Base-by-base conservation (phyloP, 1,140 invertebrate species). In the Helicoverpa armigera region DNA sequence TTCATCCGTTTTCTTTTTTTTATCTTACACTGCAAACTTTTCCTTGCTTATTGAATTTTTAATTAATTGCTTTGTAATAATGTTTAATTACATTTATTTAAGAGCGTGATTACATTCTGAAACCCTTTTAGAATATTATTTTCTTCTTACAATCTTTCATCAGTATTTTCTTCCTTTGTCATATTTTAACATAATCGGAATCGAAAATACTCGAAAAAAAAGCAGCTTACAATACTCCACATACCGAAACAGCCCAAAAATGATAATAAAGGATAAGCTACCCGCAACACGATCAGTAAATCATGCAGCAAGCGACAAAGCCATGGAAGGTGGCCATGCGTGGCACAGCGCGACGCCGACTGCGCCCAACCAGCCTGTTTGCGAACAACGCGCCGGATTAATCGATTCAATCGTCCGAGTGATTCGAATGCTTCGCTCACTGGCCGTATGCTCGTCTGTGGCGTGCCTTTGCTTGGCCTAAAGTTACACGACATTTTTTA, bases 341-440 rank as follows among this genome's bases (percentile, higher is more conserved):
- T 88, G 79, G n/a, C 53, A n/a, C 53, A 35, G 58, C 53, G 63
- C 63, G 16, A 69, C 35, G 65, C 50, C 63, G 50, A 67, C 35
- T 29, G 61, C 63, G 54, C 50, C 65, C 69, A 67, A 69, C 77
- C 77, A 58, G 70, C 67, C 63, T 82, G 85, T 85, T 85, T 86
- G 83, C 79, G 54, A 80, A 83, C 70, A 79, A 79, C 84, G 82
- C 78, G 84, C 60, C 86, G 81, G 85, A 88, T 89, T 88, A 89
- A 90, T 90, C 85, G 83, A 85, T 86, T 88, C 84, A 88, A 91
- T 90, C 86, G 86, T 84, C 83, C 82, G 86, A 87, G 86, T 89
- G 83, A 90, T 90, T 89, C 83, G 85, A 85, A 86, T 88, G 84
- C 83, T 85, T 82, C 82, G 65, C 76, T 81, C 61, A n/a, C 29